A percentile compares a stretch with the other conserved stretches of the same genome.
phyloP scores from a whole-genome alignment of 2,888 invertebrate genomes.

The Abrostola triplasia region DNA sequence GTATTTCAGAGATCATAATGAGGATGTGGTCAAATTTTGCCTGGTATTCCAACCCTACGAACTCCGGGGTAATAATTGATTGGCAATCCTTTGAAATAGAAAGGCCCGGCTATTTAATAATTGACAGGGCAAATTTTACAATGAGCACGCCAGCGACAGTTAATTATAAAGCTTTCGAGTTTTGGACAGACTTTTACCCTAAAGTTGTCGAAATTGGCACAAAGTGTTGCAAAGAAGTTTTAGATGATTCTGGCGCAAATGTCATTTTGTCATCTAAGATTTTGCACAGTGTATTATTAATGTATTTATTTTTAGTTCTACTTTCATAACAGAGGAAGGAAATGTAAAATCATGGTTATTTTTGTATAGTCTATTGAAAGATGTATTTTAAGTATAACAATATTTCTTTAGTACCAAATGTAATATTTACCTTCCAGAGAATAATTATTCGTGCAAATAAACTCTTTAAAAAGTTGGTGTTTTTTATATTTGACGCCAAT shows the following conservation, averaged over 20 bases:
- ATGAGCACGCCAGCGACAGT: slow-evolving; percentile 91
- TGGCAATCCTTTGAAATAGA: slow-evolving; percentile 92
- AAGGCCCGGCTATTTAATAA: slow-evolving; percentile 91
- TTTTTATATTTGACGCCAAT: slow-evolving; percentile 10
- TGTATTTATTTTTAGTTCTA: slow-evolving; percentile 69
- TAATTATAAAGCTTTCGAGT: slow-evolving; percentile 93
- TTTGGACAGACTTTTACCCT: slow-evolving; percentile 96
- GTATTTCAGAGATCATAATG: slow-evolving; percentile 94
- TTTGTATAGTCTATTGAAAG: slow-evolving; percentile 82
- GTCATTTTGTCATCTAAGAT: slow-evolving; percentile 63
- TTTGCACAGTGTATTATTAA: slow-evolving; percentile 66
- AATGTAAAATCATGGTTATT: slow-evolving; percentile 72
- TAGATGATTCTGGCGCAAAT: slow-evolving; percentile 77
- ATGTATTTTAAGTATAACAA: slow-evolving; percentile 73
- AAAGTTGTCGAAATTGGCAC: slow-evolving; percentile 92
- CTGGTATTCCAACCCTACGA: slow-evolving; percentile 91
- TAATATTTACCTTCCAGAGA: slow-evolving; percentile 65
- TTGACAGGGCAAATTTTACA: slow-evolving; percentile 92
- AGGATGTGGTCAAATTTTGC: slow-evolving; percentile 94
- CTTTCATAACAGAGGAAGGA: slow-evolving; percentile 64
- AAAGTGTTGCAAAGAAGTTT: slow-evolving; percentile 91
- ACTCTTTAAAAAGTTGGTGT: slow-evolving; percentile 44
- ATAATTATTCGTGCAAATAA: slow-evolving; percentile 60
- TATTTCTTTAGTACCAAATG: slow-evolving; percentile 57
- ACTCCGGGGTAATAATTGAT: slow-evolving; percentile 91